These are phyloP conservation scores for Falco rusticolus DNA, from an alignment of 2,797 vertebrate species.

Conservation along the genomic window DNA sequence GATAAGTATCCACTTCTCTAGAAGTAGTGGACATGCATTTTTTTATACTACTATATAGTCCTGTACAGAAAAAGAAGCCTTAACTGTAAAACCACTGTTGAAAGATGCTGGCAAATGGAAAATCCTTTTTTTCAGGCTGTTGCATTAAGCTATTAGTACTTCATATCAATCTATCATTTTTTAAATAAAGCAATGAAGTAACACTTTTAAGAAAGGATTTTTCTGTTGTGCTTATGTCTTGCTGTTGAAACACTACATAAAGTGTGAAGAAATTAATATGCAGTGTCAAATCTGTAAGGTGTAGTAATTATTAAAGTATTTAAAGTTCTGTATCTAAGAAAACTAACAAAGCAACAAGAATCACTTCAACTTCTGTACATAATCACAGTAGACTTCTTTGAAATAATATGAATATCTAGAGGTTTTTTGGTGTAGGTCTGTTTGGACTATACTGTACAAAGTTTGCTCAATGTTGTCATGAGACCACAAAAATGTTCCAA, in stretches of 20 bases:
- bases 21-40: conserved; percentile 10
- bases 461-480: background rate
- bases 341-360: background rate
- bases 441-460: background rate
- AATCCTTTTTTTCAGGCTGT: background rate
- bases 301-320: background rate
- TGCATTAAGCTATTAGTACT: background rate
- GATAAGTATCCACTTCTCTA: conserved; percentile 20
- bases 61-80: background rate
- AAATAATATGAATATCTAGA: background rate
- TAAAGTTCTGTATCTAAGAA: background rate
- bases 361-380: background rate
- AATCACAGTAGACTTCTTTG: background rate
- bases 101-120: background rate
- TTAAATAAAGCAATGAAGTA: background rate
- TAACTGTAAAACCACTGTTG: background rate
- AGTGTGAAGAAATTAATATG: background rate
- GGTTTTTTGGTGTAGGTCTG: background rate
- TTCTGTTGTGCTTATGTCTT: background rate
- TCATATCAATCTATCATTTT: background rate
- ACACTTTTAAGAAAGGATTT: background rate
- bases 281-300: background rate
- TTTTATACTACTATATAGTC: conserved; percentile 17
- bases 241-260: background rate
- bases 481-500: background rate